A percentile compares a stretch with the other conserved stretches of the same genome.
Evolutionary conservation across 2,113 vertebrate genomes (phyloP).

Genomic region (Saccopteryx bilineata): DNA sequence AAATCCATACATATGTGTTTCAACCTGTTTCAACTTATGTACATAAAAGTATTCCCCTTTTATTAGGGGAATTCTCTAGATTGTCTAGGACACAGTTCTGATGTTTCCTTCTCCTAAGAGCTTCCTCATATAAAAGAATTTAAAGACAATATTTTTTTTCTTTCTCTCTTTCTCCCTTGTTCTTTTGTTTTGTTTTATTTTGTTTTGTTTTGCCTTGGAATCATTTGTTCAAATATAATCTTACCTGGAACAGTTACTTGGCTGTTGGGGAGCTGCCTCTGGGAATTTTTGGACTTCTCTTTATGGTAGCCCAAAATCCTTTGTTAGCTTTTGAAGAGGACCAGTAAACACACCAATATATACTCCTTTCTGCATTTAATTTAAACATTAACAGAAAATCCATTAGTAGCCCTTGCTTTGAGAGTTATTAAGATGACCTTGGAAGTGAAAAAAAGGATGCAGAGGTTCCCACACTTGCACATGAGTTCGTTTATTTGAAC

Average conservation of each 20-base stretch:
- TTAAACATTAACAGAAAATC: constrained; percentile 18
- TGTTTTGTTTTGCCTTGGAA: background rate
- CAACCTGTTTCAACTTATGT: background rate
- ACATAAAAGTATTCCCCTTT: background rate
- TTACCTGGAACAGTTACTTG: background rate
- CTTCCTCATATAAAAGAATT: background rate
- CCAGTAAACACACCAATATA: background rate
- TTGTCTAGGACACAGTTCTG: background rate
- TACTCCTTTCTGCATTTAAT: constrained; percentile 11
- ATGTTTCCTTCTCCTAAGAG: background rate
- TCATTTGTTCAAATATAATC: constrained; percentile 31
- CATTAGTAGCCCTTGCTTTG: background rate
- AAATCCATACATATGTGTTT: background rate
- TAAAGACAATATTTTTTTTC: background rate
- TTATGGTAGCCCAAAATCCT: background rate
- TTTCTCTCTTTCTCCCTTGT: background rate
- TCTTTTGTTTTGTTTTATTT: background rate
- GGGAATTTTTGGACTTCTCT: background rate
- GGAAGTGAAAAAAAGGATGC: background rate
- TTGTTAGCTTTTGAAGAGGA: constrained; percentile 44
- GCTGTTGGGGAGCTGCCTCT: background rate
- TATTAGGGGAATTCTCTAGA: background rate
- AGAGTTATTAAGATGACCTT: constrained; percentile 52
- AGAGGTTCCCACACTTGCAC: background rate
- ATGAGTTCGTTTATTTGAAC: background rate